Base-by-base conservation (phyloP, 2,888 invertebrate genomes). In the Pegoplata infirma region DNA sequence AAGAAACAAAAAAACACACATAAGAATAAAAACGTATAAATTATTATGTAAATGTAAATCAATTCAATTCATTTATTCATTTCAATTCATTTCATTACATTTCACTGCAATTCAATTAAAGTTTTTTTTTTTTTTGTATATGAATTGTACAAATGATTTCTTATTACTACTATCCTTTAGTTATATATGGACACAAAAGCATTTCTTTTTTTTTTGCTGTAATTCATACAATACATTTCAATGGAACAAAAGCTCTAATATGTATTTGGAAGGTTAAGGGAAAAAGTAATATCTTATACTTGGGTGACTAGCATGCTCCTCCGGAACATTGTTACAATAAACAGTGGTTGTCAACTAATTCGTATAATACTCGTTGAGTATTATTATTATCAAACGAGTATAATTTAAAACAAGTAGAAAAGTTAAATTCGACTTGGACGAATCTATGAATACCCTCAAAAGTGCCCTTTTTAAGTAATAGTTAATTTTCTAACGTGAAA, bases 91-190 rank as follows among this genome's bases (percentile, higher is more conserved):
- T 76, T 76, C 71, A 67, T 44, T 61, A 68, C 68, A 66, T 64
- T 76, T 76, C 80, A 76, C 44, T 83, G 83, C 83, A 84, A 84
- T 85, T 84, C 83, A 85, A 85, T 84, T 85, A 84, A 83, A 83
- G 81, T 82, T 79, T 25, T 16, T 25, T 14, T 28, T 25, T 28
- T 61, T 14, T 46, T 23, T 44, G 21, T 14, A 17, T 51, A 28
- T 7, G 28, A 36, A 7, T 25, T 25, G 25, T 40, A 58, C 36
- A 55, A 55, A 49, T 68, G 58, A 47, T 56, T 47, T 32, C 28
- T 32, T 55, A 28, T 17, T 36, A 1, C 36, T 21, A 53, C 25
- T 14, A 25, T 28, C 28, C 55, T 28, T 25, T 14, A 21, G 6
- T 61, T 47, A 2, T 10, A 3, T 36, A 19, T 51, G 40, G 36